Percentiles rank a stretch among this genome's conserved stretches.
Conservation (phyloP, 2,113 vertebrate genomes). For the Axis porcinus region DNA sequence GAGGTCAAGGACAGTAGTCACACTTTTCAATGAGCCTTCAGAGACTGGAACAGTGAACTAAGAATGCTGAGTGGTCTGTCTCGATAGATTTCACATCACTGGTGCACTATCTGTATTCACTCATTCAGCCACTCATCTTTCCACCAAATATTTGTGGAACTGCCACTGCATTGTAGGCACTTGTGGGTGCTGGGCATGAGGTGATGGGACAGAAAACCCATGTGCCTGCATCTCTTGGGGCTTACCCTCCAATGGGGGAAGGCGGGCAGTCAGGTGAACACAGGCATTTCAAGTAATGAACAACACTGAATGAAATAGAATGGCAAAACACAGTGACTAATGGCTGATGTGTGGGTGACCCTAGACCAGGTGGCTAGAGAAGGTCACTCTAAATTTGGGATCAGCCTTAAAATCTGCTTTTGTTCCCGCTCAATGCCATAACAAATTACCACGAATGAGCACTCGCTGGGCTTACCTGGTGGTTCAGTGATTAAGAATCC, state of each 20-base stretch:
- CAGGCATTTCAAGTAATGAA: not conserved
- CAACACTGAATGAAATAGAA: not conserved
- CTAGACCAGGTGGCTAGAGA: not conserved
- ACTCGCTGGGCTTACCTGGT: not conserved
- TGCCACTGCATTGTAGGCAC: not conserved
- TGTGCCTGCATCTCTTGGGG: not conserved
- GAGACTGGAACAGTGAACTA: not conserved
- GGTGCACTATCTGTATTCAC: fast-evolving
- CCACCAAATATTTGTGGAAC: no score
- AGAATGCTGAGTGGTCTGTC: not conserved
- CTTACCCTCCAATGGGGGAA: not conserved
- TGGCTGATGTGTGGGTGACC: not conserved
- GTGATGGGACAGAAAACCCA: not conserved
- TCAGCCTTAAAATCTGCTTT: not conserved
- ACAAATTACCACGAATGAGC: not conserved
- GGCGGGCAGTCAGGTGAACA: not conserved
- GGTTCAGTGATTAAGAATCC: not conserved
- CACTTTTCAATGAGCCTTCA: not conserved
- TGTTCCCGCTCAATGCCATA: fast-evolving
- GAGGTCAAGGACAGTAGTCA: no score
- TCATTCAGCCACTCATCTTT: not conserved
- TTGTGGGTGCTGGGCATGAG: not conserved
- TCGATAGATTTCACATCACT: fast-evolving
- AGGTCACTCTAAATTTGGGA: not conserved
- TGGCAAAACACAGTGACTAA: not conserved